These are phyloP conservation scores for Rotaria macrura DNA, from an alignment of 2,888 invertebrate species.

Conservation along the genomic window DNA sequence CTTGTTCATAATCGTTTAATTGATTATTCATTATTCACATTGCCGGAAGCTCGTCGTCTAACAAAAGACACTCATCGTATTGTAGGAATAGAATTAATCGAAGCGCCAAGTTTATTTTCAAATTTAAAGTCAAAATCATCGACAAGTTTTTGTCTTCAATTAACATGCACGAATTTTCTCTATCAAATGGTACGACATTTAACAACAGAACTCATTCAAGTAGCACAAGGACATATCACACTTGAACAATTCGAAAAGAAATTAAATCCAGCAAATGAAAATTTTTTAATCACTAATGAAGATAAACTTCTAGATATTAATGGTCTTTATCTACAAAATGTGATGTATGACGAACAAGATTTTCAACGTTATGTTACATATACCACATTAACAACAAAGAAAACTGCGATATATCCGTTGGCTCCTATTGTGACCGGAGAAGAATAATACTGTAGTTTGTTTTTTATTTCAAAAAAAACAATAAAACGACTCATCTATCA, in stretches of 20 bases:
- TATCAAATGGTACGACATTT: constrained; percentile 7
- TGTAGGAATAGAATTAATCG: neutral
- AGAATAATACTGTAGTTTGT: neutral
- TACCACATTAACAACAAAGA: constrained; percentile 7
- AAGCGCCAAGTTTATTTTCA: neutral
- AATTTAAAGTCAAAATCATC: neutral
- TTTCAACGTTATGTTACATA: constrained; percentile 9
- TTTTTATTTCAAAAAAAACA: too few relatives aligned
- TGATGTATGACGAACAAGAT: neutral
- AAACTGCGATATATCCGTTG: neutral
- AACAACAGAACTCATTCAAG: neutral
- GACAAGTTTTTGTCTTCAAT: neutral
- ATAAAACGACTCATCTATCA: too few relatives aligned
- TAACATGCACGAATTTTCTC: neutral
- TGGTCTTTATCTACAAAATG: constrained; percentile 9
- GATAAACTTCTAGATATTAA: neutral
- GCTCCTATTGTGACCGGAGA: neutral
- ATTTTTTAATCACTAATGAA: neutral
- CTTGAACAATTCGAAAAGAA: neutral
- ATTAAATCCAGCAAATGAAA: neutral
- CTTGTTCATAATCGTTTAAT: neutral
- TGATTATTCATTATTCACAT: constrained; percentile 22
- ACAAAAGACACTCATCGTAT: neutral
- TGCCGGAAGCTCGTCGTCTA: neutral
- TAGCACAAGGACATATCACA: neutral